Percentiles rank a stretch among this genome's conserved stretches.
These are phyloP conservation scores for Trichechus manatus DNA, from an alignment of 2,113 vertebrate species.

Conservation along the genomic window DNA sequence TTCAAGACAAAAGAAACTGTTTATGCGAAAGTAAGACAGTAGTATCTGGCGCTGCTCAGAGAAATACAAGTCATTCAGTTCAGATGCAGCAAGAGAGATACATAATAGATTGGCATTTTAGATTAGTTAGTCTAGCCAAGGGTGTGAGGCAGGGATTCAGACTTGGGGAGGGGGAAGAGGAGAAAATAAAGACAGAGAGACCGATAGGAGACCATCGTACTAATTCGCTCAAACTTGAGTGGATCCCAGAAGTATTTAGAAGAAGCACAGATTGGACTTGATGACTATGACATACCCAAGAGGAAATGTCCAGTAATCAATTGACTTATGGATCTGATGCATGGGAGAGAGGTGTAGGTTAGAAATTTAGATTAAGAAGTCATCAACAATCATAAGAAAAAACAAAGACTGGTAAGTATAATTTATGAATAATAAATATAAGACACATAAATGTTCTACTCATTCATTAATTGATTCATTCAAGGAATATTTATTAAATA, in stretches of 20 bases:
- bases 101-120: neutral
- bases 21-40: neutral
- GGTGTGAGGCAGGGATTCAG: neutral
- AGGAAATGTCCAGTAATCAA: neutral
- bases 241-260: neutral
- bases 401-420: neutral
- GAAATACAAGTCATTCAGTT: neutral
- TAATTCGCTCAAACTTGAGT: neutral
- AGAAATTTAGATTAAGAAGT: neutral
- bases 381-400: neutral
- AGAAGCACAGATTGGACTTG: neutral
- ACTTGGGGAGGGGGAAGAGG: rapidly evolving
- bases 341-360: neutral
- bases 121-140: neutral
- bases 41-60: neutral
- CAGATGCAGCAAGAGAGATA: neutral
- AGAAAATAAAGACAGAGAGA: neutral
- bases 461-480: neutral
- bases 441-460: neutral
- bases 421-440: neutral
- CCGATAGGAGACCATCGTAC: neutral
- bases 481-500: neutral
- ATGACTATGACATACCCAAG: neutral
- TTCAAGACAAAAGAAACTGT: neutral
- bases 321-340: neutral